A percentile compares a stretch with the other conserved stretches of the same genome.
These are phyloP conservation scores for Melanargia galathea DNA, from an alignment of 2,888 invertebrate genomes.

Conservation along the genomic window DNA sequence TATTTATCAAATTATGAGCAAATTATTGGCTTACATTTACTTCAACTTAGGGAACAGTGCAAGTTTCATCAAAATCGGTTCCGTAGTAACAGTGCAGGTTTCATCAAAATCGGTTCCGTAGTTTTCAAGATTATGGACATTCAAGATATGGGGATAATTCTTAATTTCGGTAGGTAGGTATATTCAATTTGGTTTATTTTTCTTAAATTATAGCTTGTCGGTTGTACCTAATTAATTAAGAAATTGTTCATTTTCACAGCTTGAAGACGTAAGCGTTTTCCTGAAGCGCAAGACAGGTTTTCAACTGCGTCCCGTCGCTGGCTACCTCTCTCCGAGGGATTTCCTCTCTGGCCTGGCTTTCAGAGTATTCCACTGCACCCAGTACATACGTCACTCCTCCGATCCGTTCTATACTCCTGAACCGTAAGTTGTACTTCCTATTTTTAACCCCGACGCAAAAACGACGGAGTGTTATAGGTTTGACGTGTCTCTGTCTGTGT, in stretches of 20 bases:
- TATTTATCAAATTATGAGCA: too few relatives aligned
- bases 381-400: conserved; percentile 97
- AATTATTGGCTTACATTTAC: too few relatives aligned
- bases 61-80: too few relatives aligned
- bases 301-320: conserved; percentile 97
- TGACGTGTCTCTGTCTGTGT: too few relatives aligned
- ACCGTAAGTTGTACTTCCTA: conserved; percentile 87
- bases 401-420: conserved; percentile 99
- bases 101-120: too few relatives aligned
- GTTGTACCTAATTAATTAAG: neutral
- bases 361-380: conserved; percentile 98
- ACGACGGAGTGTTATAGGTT: too few relatives aligned
- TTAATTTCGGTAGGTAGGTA: too few relatives aligned
- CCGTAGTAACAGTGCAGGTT: too few relatives aligned
- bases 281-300: conserved; percentile 96
- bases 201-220: neutral
- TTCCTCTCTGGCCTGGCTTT: conserved; percentile 98
- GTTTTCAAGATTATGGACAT: too few relatives aligned
- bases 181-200: too few relatives aligned
- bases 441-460: neutral
- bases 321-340: conserved; percentile 97
- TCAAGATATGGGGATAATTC: too few relatives aligned
- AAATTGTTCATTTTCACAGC: conserved; percentile 67
- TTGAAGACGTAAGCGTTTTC: conserved; percentile 94
- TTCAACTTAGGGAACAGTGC: too few relatives aligned